phyloP scores from a whole-genome alignment of 2,888 invertebrate genomes.

The Strigamia crassipes region DNA sequence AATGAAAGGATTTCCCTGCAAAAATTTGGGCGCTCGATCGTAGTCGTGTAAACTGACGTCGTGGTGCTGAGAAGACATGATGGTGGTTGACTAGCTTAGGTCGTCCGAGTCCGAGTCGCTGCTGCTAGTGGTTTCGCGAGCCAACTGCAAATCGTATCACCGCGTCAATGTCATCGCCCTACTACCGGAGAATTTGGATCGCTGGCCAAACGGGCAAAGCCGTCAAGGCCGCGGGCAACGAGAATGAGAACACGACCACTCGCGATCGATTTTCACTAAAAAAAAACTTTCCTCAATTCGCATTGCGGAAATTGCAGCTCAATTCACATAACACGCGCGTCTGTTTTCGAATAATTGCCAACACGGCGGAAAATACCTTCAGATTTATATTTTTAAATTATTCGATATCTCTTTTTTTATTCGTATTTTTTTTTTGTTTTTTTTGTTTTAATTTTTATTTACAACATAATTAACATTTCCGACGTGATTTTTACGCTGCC shows the following conservation, averaged over 20 bases:
- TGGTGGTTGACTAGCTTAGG: too few species aligned
- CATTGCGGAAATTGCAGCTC: too few species aligned
- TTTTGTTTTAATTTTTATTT: not conserved
- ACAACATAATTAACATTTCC: slow-evolving; percentile 8
- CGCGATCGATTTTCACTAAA: not conserved
- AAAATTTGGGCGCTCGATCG: slow-evolving; percentile 49
- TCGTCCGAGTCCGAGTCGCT: not conserved
- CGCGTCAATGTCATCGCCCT: slow-evolving; percentile 45
- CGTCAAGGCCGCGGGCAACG: not conserved
- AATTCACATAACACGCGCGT: too few species aligned
- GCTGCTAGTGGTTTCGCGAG: not conserved
- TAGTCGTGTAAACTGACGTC: slow-evolving; percentile 45
- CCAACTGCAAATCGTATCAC: not conserved
- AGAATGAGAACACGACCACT: not conserved
- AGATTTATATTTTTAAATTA: too few species aligned
- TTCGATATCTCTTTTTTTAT: too few species aligned
- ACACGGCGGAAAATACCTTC: too few species aligned
- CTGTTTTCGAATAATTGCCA: too few species aligned
- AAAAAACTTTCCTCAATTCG: not conserved
- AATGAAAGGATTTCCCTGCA: slow-evolving; percentile 74
- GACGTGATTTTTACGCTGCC: not conserved
- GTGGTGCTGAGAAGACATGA: too few species aligned
- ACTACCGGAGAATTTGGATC: slow-evolving; percentile 1
- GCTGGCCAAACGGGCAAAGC: slow-evolving; percentile 13
- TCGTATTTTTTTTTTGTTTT: too few species aligned